These are phyloP conservation scores for Bryconaethiops microstoma DNA, from an alignment of 2,797 vertebrate species.

Conservation along the genomic window DNA sequence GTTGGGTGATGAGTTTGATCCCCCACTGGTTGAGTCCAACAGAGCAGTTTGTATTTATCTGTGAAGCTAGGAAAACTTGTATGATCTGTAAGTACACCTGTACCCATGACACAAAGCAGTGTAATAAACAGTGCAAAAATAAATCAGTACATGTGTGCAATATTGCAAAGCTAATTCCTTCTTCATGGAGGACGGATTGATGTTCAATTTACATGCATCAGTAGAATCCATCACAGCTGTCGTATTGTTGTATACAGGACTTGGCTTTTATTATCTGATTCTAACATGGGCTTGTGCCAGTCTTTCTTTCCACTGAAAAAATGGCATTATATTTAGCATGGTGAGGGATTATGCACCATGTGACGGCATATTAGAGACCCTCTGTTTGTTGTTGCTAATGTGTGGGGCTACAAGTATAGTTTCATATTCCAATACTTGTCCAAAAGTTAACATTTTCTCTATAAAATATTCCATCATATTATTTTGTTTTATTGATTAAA, in stretches of 20 bases:
- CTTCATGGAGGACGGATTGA: constrained; percentile 29
- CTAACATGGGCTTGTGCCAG: constrained; percentile 22
- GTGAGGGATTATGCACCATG: no score
- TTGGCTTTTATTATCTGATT: constrained; percentile 36
- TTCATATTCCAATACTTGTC: background rate
- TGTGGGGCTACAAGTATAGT: background rate
- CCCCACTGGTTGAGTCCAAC: background rate
- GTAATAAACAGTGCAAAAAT: constrained; percentile 1
- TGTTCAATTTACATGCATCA: constrained; percentile 46
- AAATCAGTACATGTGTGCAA: constrained; percentile 28
- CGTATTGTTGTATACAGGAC: constrained; percentile 30
- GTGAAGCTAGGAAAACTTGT: background rate
- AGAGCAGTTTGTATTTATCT: background rate
- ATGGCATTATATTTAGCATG: constrained; percentile 12
- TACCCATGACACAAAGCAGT: constrained; percentile 24
- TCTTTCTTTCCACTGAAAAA: constrained; percentile 36
- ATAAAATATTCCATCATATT: no score
- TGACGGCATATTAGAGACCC: background rate
- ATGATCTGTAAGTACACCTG: background rate
- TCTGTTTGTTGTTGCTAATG: background rate
- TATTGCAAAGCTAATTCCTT: constrained; percentile 14
- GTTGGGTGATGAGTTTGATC: no score
- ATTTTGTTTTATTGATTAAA: no score
- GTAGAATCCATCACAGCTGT: constrained; percentile 38
- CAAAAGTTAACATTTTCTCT: no score